phyloP scores from a whole-genome alignment of 2,888 invertebrate genomes.

The Caenorhabditis afra region DNA sequence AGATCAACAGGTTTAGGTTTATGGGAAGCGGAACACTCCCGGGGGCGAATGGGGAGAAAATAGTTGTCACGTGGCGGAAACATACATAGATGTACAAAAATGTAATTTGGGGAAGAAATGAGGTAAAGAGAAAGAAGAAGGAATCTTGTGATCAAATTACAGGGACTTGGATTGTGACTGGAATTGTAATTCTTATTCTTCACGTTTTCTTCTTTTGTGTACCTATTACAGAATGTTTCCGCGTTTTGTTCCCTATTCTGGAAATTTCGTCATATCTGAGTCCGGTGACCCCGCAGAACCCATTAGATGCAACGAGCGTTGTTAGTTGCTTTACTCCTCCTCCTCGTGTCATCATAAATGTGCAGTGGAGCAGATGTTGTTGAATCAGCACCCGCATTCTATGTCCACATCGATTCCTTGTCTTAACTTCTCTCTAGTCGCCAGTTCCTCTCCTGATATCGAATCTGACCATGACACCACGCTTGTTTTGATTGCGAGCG shows the following conservation, averaged over 20 bases:
- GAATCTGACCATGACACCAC: slow-evolving; percentile 11
- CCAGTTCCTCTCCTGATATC: slow-evolving; percentile 12
- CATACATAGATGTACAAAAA: background rate
- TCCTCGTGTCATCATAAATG: slow-evolving; percentile 3
- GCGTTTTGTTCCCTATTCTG: too few species aligned
- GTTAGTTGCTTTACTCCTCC: background rate
- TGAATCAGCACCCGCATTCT: slow-evolving; percentile 12
- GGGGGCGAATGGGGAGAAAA: background rate
- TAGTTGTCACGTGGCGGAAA: slow-evolving; percentile 21
- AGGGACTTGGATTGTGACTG: too few species aligned
- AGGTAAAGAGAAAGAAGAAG: too few species aligned
- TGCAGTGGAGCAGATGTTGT: slow-evolving; percentile 15
- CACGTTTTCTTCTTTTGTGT: too few species aligned
- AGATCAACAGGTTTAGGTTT: slow-evolving; percentile 51
- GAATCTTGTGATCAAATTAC: too few species aligned
- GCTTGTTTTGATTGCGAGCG: slow-evolving; percentile 37
- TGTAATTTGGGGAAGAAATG: background rate
- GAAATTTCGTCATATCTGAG: background rate
- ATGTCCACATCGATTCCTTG: background rate
- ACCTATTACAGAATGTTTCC: too few species aligned
- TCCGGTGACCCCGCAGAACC: slow-evolving; percentile 1
- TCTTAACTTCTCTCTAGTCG: slow-evolving; percentile 7
- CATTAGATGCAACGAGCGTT: slow-evolving; percentile 2
- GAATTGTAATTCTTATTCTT: too few species aligned
- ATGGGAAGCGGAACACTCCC: background rate